A percentile compares a stretch with the other conserved stretches of the same genome.
These are phyloP conservation scores for Nannobrachium achirus DNA, from an alignment of 2,113 vertebrate species.

Conservation along the genomic window DNA sequence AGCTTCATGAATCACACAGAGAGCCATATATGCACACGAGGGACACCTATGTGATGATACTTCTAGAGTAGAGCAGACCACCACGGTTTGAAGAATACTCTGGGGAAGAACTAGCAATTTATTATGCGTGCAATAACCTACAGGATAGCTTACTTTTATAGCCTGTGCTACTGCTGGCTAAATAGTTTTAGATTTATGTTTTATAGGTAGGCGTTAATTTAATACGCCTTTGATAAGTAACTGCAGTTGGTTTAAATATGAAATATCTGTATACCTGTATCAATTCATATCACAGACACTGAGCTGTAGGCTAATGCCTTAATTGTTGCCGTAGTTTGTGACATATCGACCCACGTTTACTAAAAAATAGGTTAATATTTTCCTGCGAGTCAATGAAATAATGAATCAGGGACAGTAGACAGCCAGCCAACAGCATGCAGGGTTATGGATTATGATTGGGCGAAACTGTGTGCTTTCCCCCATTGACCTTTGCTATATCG, in stretches of 20 bases:
- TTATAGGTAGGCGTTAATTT: too few relatives aligned
- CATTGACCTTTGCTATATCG: constrained; percentile 22
- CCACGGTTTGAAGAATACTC: constrained; percentile 34
- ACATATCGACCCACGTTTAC: background rate
- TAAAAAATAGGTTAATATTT: background rate
- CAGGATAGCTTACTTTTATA: background rate
- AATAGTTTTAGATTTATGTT: too few relatives aligned
- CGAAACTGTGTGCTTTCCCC: background rate
- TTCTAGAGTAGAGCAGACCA: constrained; percentile 46
- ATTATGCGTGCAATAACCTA: too few relatives aligned
- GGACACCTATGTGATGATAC: constrained; percentile 31
- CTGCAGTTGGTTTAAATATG: constrained; percentile 17
- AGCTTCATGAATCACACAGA: constrained; percentile 44
- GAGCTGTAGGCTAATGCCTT: constrained; percentile 4
- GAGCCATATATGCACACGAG: constrained; percentile 12
- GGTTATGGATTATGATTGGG: constrained; percentile 11
- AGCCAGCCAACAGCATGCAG: background rate
- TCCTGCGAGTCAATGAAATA: background rate
- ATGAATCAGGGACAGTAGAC: background rate
- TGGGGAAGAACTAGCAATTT: background rate
- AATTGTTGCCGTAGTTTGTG: background rate
- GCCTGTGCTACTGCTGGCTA: background rate
- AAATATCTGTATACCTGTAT: constrained; percentile 28
- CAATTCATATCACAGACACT: background rate
- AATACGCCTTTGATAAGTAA: constrained; percentile 25